phyloP scores from a whole-genome alignment of 2,113 vertebrate genomes.

The Callochromis pleurospilus region DNA sequence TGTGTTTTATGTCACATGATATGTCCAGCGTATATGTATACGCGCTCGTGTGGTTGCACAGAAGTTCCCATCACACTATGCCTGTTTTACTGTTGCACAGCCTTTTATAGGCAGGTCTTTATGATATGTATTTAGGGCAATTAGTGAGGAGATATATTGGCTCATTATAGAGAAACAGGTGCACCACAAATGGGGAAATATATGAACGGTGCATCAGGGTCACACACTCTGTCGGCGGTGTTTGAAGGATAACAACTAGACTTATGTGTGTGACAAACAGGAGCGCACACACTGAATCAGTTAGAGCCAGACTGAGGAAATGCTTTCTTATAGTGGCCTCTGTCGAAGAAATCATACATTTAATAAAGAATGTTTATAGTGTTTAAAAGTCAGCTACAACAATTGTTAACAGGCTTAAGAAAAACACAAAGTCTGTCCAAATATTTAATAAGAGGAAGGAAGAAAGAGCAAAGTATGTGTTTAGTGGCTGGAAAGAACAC shows the following conservation, averaged over 20 bases:
- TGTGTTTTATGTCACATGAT: slow-evolving; percentile 40
- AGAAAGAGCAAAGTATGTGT: not conserved
- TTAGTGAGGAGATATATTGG: slow-evolving; percentile 80
- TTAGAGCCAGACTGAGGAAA: slow-evolving; percentile 1
- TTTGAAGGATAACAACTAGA: slow-evolving; percentile 35
- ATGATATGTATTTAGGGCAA: slow-evolving; percentile 80
- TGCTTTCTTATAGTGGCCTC: not conserved
- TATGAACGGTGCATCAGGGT: slow-evolving; percentile 56
- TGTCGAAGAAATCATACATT: not conserved
- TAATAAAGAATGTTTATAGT: not conserved
- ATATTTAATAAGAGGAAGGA: slow-evolving; percentile 5
- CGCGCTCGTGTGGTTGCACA: not conserved
- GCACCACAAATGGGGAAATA: slow-evolving; percentile 68
- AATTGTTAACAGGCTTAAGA: slow-evolving; percentile 1
- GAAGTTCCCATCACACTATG: slow-evolving; percentile 47
- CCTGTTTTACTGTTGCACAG: slow-evolving; percentile 61
- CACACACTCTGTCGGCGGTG: slow-evolving; percentile 26
- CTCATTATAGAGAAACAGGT: slow-evolving; percentile 79
- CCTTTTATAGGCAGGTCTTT: slow-evolving; percentile 70
- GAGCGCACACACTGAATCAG: not conserved
- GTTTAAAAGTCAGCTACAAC: not conserved
- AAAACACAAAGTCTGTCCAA: not conserved
- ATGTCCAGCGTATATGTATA: not conserved
- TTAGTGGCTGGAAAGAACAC: slow-evolving; percentile 16
- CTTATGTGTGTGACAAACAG: slow-evolving; percentile 16